Base-by-base conservation (phyloP, 2,113 vertebrate species). In the Cnemophilus loriae region DNA sequence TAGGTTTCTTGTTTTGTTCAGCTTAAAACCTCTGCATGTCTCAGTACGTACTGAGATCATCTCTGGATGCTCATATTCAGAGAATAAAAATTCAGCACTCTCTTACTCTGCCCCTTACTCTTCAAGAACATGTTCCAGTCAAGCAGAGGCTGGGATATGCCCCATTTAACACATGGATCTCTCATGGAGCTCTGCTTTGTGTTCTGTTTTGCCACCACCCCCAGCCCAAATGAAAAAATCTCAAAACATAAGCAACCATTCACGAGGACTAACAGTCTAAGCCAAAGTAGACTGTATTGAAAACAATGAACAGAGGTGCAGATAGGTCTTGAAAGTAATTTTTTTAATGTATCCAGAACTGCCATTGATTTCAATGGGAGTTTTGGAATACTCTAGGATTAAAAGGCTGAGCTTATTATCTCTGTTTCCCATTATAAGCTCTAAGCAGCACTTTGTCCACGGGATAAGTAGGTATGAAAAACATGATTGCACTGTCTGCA, bases 401-500 rank as follows among this genome's bases (percentile, higher is more conserved):
- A 50, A 95, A 87, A 84, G 56, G 44, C 64, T 76, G 77, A 93
- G 44, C 32, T 78, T 87, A 56, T 70, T 57, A 89, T 42, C 84
- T 53, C 37, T 75, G 57, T 33, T 89, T 89, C 47, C 56, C 41
- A 60, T 91, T 91, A 37, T 24, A 86, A 84, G 23, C 64, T 88
- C 46, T 79, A 78, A 87, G 86, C 64, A 92, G 84, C 90, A 76
- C 69, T 90, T 16, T 47, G 53, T 50, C 70, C 42, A 41, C 15
- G 0, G 13, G n/a, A 5, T 52, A 90, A 85, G 70, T 73, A 86
- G 61, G 64, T 77, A 97, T 56, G 60, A 94, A 90, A 90, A 95
- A 83, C 88, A 95, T 93, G 80, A 91, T 84, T 94, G 90, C 95
- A 97, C 96, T 74, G 93, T 97, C 93, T 93, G 92, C 84, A 91